These are phyloP conservation scores for Amorpha juglandis DNA, from an alignment of 2,888 invertebrate species.

Conservation along the genomic window DNA sequence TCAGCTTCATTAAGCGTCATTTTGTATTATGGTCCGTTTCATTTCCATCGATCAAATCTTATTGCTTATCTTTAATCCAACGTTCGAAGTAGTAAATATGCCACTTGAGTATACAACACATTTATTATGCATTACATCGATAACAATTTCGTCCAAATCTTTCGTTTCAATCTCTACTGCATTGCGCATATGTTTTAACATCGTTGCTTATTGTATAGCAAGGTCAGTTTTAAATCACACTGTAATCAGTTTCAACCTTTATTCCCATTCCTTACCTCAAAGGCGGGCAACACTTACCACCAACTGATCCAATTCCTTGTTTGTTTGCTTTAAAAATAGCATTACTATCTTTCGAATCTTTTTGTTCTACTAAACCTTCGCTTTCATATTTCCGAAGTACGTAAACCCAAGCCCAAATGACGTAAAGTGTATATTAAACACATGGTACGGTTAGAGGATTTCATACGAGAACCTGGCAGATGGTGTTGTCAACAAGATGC, in stretches of 20 bases:
- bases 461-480: background rate
- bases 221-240: background rate
- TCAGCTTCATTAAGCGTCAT: background rate
- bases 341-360: background rate
- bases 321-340: background rate
- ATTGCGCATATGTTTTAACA: constrained; percentile 6
- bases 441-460: background rate
- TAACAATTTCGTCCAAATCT: constrained; percentile 6
- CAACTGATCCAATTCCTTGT: background rate
- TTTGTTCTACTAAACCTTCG: too few species aligned
- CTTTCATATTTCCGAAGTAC: background rate
- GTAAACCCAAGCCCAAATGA: background rate
- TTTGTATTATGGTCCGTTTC: background rate
- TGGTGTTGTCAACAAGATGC: background rate
- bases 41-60: constrained; percentile 4
- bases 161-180: background rate
- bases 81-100: background rate
- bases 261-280: too few species aligned
- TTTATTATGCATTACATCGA: constrained; percentile 14
- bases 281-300: background rate
- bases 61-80: background rate
- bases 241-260: too few species aligned
- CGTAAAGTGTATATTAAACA: constrained; percentile 1
- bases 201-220: background rate
- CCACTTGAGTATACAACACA: constrained; percentile 8